Percentiles rank a stretch among this genome's conserved stretches.
Evolutionary conservation across 2,113 vertebrate species (phyloP).

Genomic region (Tylochromis polylepis): DNA sequence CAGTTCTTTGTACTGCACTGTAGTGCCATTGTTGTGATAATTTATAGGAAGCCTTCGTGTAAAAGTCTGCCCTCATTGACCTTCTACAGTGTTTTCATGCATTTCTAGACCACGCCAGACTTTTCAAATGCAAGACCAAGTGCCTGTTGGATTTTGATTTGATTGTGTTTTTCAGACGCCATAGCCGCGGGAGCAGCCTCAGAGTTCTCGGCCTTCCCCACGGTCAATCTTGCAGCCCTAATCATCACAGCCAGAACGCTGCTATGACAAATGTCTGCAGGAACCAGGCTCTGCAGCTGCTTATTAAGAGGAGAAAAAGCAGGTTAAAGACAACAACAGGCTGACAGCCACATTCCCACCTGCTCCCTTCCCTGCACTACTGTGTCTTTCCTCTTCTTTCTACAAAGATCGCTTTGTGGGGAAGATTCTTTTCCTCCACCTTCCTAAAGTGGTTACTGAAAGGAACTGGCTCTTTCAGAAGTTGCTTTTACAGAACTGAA

Average conservation of each 20-base stretch:
- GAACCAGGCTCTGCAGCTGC: background rate
- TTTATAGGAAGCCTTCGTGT: background rate
- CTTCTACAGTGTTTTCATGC: background rate
- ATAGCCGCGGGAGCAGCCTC: slow-evolving; percentile 80
- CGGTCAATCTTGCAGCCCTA: slow-evolving; percentile 79
- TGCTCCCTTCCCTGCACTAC: slow-evolving; percentile 24
- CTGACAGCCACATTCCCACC: slow-evolving; percentile 16
- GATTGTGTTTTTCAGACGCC: slow-evolving; percentile 72
- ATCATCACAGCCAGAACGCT: slow-evolving; percentile 83
- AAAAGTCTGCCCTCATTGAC: background rate
- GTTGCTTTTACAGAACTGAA: slow-evolving; percentile 42
- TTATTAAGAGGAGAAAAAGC: slow-evolving; percentile 29
- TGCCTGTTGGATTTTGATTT: background rate
- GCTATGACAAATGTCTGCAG: slow-evolving; percentile 66
- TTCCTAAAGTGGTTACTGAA: slow-evolving; percentile 43
- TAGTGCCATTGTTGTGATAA: background rate
- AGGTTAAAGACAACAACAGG: slow-evolving; percentile 39
- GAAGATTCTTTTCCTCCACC: slow-evolving; percentile 18
- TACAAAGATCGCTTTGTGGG: slow-evolving; percentile 32
- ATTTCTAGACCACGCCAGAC: background rate
- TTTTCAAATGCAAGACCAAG: background rate
- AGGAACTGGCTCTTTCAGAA: slow-evolving; percentile 40
- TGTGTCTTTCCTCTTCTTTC: slow-evolving; percentile 29
- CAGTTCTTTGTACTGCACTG: background rate
- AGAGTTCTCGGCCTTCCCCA: slow-evolving; percentile 71